Conservation (phyloP, 2,888 invertebrate species). For the Xylophagus ater region DNA sequence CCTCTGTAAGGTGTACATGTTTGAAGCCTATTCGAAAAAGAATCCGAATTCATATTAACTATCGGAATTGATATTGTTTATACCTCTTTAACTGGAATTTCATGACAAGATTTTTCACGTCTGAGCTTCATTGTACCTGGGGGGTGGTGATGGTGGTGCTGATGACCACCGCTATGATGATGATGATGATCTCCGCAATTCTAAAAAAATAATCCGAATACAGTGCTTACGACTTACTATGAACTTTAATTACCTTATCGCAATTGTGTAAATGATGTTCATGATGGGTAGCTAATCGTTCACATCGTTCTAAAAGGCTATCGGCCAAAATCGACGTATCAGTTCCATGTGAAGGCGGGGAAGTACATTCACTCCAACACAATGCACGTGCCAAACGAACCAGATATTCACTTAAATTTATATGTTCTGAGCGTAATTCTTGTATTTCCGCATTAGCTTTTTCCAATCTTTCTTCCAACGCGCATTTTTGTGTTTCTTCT, state of each 20-base stretch:
- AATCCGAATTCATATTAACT: background rate
- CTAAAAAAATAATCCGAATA: constrained; percentile 17
- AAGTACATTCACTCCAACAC: constrained; percentile 40
- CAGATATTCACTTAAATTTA: constrained; percentile 58
- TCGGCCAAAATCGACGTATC: constrained; percentile 48
- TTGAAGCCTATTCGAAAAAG: constrained; percentile 54
- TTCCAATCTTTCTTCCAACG: constrained; percentile 62
- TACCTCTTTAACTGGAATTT: constrained; percentile 71
- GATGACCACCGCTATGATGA: constrained; percentile 16
- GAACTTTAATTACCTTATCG: constrained; percentile 18
- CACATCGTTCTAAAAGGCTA: constrained; percentile 70
- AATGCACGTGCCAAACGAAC: constrained; percentile 72
- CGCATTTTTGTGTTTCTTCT: constrained; percentile 53
- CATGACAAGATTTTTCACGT: constrained; percentile 69
- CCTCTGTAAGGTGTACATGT: constrained; percentile 83
- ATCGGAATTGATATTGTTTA: no score
- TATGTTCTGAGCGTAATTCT: constrained; percentile 40
- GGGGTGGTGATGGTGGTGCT: constrained; percentile 20
- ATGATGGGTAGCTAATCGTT: constrained; percentile 45
- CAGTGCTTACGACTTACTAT: background rate
- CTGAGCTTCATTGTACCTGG: constrained; percentile 56
- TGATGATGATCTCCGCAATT: constrained; percentile 24
- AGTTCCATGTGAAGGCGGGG: constrained; percentile 32
- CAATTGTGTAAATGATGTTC: constrained; percentile 26
- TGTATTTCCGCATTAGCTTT: constrained; percentile 71